Base-by-base conservation (phyloP, 1,140 invertebrate genomes). In the Agrypnia vestita region DNA sequence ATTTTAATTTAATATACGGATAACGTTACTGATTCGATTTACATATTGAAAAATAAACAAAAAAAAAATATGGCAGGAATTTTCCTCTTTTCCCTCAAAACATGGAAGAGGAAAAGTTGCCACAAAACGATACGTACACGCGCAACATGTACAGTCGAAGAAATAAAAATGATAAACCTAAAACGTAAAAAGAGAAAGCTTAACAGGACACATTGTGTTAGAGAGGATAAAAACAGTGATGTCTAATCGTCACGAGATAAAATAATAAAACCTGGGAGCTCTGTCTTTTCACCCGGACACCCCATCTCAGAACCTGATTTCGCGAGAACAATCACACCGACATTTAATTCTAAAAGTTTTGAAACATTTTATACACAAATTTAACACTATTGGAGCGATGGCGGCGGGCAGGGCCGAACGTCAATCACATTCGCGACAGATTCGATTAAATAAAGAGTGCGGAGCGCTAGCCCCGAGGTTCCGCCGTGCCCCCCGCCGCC, bases 401-500 rank as follows among this genome's bases (percentile, higher is more conserved):
- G 53, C 53, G 71, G 71, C 25, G 53, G 71, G 71, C 71, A 74
- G 71, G 71, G 71, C 71, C 35, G 71, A 74, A 74, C 71, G 13
- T 0, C n/a, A 17, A 19, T n/a, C 21, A 19, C 6, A 64, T 9
- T 56, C 53, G 4, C 1, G n/a, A 56, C n/a, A 15, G 13, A 62
- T 62, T 51, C 49, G 49, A 51, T 15, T 51, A 3, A 12, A 12
- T 51, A 4, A 61, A 61, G 56, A 15, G 10, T 21, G 46, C 46
- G 53, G 72, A 25, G 51, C 17, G 49, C 17, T 74, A 43, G 67
- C 49, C 12, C 49, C 51, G 35, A 12, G 13, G 76, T 55, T 78
- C 77, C 69, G 77, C 69, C 77, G 67, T 73, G 59, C 73, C 59
- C 78, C 49, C 72, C 56, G 71, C 47, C 78, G 43, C 76, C 71